Evolutionary conservation across 2,888 invertebrate species (phyloP).

Genomic region (Cerastis rubricosa): DNA sequence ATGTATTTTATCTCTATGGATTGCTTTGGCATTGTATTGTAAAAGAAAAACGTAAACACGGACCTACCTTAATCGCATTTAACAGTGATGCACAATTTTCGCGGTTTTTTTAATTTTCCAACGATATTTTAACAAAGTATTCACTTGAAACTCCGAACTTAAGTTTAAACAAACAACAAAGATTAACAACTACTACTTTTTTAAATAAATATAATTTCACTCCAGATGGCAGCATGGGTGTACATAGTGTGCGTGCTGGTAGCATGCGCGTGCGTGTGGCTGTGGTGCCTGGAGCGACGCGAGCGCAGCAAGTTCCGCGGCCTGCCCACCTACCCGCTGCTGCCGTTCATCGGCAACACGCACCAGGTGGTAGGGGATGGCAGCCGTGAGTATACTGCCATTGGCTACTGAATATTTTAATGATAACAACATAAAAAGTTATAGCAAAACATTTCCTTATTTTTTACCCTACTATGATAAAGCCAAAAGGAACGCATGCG

Average conservation of each 20-base stretch:
- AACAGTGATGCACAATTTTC: neutral
- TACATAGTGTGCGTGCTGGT: constrained; percentile 48
- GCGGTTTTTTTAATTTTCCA: neutral
- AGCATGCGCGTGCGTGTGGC: constrained; percentile 55
- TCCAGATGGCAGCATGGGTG: constrained; percentile 68
- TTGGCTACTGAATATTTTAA: neutral
- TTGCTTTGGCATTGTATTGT: neutral
- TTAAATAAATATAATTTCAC: neutral
- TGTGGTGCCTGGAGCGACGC: constrained; percentile 69
- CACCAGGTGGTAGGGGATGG: constrained; percentile 71
- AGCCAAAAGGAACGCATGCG: neutral
- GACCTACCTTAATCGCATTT: neutral
- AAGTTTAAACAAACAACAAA: neutral
- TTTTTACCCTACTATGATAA: neutral
- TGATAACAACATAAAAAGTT: neutral
- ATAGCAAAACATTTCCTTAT: neutral
- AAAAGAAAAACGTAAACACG: neutral
- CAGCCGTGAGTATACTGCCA: constrained; percentile 64
- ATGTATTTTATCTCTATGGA: neutral
- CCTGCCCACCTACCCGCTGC: constrained; percentile 71
- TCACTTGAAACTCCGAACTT: neutral
- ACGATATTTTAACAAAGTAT: neutral
- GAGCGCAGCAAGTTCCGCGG: constrained; percentile 68
- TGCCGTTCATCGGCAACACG: constrained; percentile 78
- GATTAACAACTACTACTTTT: neutral